Conservation (phyloP, 1,140 invertebrate species). For the Trypoxylus dichotomus region DNA sequence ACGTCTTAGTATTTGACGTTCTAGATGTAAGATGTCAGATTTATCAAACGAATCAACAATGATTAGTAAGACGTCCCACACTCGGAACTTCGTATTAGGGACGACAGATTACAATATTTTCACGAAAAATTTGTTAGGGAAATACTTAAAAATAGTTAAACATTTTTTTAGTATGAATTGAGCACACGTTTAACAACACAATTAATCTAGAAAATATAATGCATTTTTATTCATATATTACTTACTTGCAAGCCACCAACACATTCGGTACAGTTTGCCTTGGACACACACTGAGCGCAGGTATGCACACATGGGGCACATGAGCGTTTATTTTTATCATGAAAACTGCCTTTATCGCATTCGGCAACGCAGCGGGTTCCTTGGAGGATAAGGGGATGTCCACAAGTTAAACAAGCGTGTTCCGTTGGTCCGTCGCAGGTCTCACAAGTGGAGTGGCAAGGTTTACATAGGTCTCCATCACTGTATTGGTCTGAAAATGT, state of each 20-base stretch:
- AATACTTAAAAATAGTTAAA: too few species aligned
- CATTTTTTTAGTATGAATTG: too few species aligned
- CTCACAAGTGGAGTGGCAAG: slow-evolving; percentile 71
- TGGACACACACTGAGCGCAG: slow-evolving; percentile 73
- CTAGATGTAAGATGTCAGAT: too few species aligned
- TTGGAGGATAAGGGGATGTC: slow-evolving; percentile 66
- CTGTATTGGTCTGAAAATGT: slow-evolving; percentile 66
- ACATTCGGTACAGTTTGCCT: slow-evolving; percentile 78
- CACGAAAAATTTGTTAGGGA: too few species aligned
- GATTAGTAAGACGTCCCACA: too few species aligned
- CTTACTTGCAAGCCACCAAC: slow-evolving; percentile 64
- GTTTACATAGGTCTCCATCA: slow-evolving; percentile 66
- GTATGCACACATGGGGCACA: slow-evolving; percentile 78
- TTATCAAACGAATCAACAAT: too few species aligned
- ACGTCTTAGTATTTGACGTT: too few species aligned
- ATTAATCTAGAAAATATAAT: too few species aligned
- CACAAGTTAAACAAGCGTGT: slow-evolving; percentile 69
- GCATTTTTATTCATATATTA: neutral
- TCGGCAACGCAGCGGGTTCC: slow-evolving; percentile 68
- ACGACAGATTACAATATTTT: too few species aligned
- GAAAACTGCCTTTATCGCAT: slow-evolving; percentile 73
- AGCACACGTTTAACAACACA: too few species aligned
- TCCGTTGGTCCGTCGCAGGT: slow-evolving; percentile 71
- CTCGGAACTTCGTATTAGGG: too few species aligned
- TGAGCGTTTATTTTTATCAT: slow-evolving; percentile 61